These are phyloP conservation scores for Leptodactylus fallax DNA, from an alignment of 2,797 vertebrate species.

Conservation along the genomic window DNA sequence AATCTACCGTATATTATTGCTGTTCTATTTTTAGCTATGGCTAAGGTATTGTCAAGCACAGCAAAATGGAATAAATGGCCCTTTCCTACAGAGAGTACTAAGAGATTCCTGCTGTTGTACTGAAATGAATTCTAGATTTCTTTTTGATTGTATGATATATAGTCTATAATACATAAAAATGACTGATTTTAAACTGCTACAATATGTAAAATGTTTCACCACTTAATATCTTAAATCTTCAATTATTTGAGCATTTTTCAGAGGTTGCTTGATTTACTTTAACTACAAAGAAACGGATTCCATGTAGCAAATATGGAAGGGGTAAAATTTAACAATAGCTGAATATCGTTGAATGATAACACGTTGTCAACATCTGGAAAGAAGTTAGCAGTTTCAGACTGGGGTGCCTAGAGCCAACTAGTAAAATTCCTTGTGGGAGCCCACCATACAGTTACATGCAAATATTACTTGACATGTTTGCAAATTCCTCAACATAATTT, in stretches of 20 bases:
- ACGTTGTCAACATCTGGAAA: no score
- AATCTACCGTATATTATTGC: slow-evolving; percentile 35
- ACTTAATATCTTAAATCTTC: background rate
- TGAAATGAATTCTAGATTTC: slow-evolving; percentile 6
- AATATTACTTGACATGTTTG: no score
- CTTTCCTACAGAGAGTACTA: slow-evolving; percentile 23
- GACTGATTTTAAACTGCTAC: background rate
- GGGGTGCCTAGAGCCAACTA: no score
- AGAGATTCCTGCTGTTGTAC: slow-evolving; percentile 6
- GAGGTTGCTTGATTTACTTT: no score
- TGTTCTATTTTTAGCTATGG: slow-evolving; percentile 36
- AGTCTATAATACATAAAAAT: slow-evolving; percentile 5
- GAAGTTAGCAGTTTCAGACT: no score
- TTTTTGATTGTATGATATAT: background rate
- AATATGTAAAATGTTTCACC: background rate
- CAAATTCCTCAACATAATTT: no score
- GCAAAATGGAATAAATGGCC: slow-evolving; percentile 37
- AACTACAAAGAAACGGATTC: background rate
- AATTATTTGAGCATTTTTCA: no score
- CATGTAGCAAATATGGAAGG: background rate
- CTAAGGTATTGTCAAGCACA: slow-evolving; percentile 40
- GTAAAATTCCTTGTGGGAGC: no score
- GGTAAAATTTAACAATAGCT: no score
- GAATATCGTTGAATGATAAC: no score
- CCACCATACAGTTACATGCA: no score